A percentile compares a stretch with the other conserved stretches of the same genome.
Evolutionary conservation across 1,140 invertebrate species (phyloP).

Genomic region (Drosophila fuyamai): DNA sequence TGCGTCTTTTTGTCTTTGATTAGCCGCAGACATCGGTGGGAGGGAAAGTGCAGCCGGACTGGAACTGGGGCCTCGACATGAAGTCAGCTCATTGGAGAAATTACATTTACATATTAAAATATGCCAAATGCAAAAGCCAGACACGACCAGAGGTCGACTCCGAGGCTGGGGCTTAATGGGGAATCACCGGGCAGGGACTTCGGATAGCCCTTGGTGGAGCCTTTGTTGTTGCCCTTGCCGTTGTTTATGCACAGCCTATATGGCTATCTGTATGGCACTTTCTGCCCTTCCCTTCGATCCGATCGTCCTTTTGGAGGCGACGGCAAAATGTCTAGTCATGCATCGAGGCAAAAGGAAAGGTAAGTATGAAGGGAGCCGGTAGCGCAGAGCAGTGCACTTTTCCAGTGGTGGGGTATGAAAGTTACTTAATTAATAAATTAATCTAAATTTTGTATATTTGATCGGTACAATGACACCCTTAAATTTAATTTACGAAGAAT

Average conservation of each 20-base stretch:
- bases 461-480: no score
- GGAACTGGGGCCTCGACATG: slow-evolving; percentile 16
- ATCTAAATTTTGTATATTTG: no score
- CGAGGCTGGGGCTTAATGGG: slow-evolving; percentile 5
- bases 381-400: background rate
- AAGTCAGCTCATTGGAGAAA: slow-evolving; percentile 79
- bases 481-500: background rate
- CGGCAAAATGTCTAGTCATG: slow-evolving; percentile 67
- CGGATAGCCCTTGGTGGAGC: slow-evolving; percentile 50
- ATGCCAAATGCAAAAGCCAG: slow-evolving; percentile 68
- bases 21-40: slow-evolving; percentile 60
- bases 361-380: slow-evolving; percentile 20
- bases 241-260: slow-evolving; percentile 61
- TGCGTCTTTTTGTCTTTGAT: slow-evolving; percentile 74
- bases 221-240: slow-evolving; percentile 61
- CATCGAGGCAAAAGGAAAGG: slow-evolving; percentile 47
- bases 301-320: slow-evolving; percentile 43
- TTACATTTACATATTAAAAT: slow-evolving; percentile 83
- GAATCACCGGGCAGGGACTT: slow-evolving; percentile 13
- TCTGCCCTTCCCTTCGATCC: slow-evolving; percentile 3
- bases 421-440: slow-evolving; percentile 1
- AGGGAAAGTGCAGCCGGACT: background rate
- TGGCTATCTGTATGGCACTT: slow-evolving; percentile 13
- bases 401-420: slow-evolving; percentile 16
- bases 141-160: slow-evolving; percentile 17